Percentiles rank a stretch among this genome's conserved stretches.
Conservation (phyloP, 2,113 vertebrate genomes). For the Platycercus adscitus region DNA sequence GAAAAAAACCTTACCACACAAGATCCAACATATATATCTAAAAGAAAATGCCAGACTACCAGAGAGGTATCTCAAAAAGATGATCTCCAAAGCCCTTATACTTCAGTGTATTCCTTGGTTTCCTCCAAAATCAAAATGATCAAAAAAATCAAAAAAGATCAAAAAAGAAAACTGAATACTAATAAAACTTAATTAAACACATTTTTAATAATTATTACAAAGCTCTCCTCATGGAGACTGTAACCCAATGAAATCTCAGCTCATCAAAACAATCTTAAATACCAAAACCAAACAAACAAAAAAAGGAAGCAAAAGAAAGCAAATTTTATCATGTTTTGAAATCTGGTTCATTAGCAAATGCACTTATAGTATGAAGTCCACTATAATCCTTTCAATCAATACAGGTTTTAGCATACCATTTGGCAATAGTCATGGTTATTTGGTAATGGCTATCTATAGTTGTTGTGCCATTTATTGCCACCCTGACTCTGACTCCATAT, state of each 20-base stretch:
- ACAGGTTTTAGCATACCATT: background rate
- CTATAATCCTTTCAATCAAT: background rate
- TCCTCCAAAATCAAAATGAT: background rate
- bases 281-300: background rate
- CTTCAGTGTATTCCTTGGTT: background rate
- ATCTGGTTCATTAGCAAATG: background rate
- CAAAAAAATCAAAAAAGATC: background rate
- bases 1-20: background rate
- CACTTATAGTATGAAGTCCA: background rate
- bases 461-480: background rate
- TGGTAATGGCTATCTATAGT: background rate
- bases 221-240: background rate
- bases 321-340: background rate
- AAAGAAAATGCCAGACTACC: background rate
- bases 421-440: background rate
- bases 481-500: background rate
- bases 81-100: background rate
- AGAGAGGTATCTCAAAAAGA: background rate
- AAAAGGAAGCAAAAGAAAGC: background rate
- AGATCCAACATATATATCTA: background rate
- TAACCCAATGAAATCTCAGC: background rate
- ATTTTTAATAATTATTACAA: background rate
- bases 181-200: background rate
- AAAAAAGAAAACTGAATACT: background rate
- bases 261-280: background rate